These are phyloP conservation scores for Hepsetus odoe DNA, from an alignment of 2,113 vertebrate species.

Conservation along the genomic window DNA sequence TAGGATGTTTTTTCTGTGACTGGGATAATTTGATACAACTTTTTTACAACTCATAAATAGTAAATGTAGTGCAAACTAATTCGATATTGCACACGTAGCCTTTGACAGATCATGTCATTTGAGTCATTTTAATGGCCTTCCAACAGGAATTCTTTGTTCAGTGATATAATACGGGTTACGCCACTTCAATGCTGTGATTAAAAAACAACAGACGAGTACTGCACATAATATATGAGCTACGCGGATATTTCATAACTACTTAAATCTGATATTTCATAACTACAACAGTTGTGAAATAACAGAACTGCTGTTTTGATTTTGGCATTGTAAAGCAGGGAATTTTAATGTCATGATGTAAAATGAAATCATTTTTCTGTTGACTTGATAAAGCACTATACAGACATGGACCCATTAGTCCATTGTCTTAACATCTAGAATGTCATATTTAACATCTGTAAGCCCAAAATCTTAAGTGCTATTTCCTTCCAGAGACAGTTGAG, in stretches of 20 bases:
- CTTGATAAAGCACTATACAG: neutral
- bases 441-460: too few species aligned
- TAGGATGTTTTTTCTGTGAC: neutral
- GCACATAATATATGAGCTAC: constrained; percentile 4
- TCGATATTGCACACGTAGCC: neutral
- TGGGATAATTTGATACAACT: neutral
- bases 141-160: neutral
- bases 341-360: neutral
- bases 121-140: neutral
- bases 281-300: neutral
- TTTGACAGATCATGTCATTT: neutral
- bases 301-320: neutral
- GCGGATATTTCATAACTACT: neutral
- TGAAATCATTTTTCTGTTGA: neutral
- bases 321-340: neutral
- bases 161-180: constrained; percentile 19
- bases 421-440: too few species aligned
- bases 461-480: too few species aligned
- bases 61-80: too few species aligned
- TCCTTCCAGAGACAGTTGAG: neutral
- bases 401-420: neutral
- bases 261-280: neutral
- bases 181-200: neutral
- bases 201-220: neutral
- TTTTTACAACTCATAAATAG: too few species aligned